These are phyloP conservation scores for Phortica variegata DNA, from an alignment of 1,140 invertebrate species.

Conservation along the genomic window DNA sequence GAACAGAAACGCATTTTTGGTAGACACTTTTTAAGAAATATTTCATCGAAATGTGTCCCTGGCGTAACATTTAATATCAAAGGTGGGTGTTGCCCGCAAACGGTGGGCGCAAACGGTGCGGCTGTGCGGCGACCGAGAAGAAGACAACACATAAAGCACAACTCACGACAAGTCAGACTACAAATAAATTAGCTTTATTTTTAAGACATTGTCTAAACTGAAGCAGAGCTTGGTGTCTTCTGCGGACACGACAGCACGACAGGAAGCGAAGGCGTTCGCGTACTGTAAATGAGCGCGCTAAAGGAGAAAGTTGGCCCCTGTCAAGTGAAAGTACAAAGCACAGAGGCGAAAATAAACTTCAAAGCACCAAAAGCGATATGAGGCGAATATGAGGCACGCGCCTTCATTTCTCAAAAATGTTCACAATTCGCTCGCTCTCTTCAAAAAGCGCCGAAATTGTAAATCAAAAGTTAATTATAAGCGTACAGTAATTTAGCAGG, in stretches of 20 bases:
- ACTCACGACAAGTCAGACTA: slow-evolving; percentile 9
- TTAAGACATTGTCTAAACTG: slow-evolving; percentile 45
- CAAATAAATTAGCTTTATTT: slow-evolving; percentile 56
- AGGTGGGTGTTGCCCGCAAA: slow-evolving; percentile 35
- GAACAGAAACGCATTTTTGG: slow-evolving; percentile 44
- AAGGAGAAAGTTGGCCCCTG: slow-evolving; percentile 14
- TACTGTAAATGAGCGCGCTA: slow-evolving; percentile 26
- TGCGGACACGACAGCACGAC: slow-evolving; percentile 40
- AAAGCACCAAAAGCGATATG: slow-evolving; percentile 13
- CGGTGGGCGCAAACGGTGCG: slow-evolving; percentile 1
- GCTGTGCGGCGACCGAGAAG: slow-evolving; percentile 11
- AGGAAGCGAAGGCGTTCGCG: slow-evolving; percentile 24
- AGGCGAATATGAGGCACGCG: slow-evolving; percentile 35
- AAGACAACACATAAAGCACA: no score
- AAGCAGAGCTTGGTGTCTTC: not conserved
- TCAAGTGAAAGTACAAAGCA: slow-evolving; percentile 7
- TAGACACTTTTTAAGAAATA: slow-evolving; percentile 58
- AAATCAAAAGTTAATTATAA: slow-evolving; percentile 57
- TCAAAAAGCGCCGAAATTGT: slow-evolving; percentile 48
- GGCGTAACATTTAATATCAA: slow-evolving; percentile 57
- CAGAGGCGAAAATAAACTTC: slow-evolving; percentile 11
- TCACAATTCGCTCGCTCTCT: not conserved
- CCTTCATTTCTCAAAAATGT: slow-evolving; percentile 1
- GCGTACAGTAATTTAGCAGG: slow-evolving; percentile 47
- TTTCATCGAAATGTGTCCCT: slow-evolving; percentile 58